Conservation (phyloP, 2,888 invertebrate genomes). For the Chrysotoxum bicinctum region DNA sequence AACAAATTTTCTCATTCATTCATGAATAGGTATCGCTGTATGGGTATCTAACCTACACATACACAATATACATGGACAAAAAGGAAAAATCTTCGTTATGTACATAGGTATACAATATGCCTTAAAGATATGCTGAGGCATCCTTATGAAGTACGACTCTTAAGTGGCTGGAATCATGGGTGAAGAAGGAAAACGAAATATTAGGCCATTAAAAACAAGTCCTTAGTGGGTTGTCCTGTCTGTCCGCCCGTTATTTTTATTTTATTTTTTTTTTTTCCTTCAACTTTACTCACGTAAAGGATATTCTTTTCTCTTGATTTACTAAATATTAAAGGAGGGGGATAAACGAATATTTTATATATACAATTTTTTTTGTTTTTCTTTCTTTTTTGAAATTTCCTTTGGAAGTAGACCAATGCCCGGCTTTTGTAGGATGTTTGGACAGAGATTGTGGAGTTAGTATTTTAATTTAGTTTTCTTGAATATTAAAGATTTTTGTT, state of each 20-base stretch:
- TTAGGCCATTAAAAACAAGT: conserved; percentile 57
- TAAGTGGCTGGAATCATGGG: conserved; percentile 53
- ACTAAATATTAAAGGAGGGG: conserved; percentile 34
- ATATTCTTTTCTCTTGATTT: conserved; percentile 35
- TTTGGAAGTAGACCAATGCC: not conserved
- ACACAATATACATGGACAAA: not conserved
- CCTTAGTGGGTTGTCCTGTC: conserved; percentile 41
- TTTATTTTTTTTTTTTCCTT: not conserved
- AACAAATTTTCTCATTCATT: conserved; percentile 21
- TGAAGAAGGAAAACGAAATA: conserved; percentile 49
- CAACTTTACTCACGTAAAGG: conserved; percentile 3
- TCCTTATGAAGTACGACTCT: conserved; percentile 49
- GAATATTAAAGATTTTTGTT: conserved; percentile 38
- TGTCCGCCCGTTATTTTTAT: conserved; percentile 4
- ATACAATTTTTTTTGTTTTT: not conserved
- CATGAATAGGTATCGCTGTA: conserved; percentile 10
- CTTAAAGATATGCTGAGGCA: conserved; percentile 57
- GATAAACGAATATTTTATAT: not conserved
- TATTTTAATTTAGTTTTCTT: conserved; percentile 52
- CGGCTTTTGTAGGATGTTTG: not conserved
- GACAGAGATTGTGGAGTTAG: not conserved
- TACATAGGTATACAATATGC: conserved; percentile 28
- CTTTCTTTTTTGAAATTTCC: not conserved
- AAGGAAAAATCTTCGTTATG: conserved; percentile 35
- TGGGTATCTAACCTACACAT: not conserved